Percentiles rank a stretch among this genome's conserved stretches.
These are phyloP conservation scores for Hyaena hyaena DNA, from an alignment of 2,113 vertebrate genomes.

Conservation along the genomic window DNA sequence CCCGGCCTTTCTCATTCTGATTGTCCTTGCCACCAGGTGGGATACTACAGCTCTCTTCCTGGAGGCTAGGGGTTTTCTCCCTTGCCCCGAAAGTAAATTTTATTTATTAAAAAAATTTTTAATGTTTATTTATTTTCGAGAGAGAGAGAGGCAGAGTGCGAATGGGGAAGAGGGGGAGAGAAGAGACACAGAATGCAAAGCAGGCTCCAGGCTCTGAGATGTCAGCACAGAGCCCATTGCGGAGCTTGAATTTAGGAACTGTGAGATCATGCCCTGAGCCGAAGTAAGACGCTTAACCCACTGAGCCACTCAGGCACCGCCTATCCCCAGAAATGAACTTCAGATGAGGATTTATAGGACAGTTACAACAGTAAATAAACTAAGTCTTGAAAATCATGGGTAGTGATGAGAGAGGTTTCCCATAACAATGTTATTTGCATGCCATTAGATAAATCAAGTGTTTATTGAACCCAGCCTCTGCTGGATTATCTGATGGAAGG, in stretches of 20 bases:
- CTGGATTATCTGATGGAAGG: not conserved
- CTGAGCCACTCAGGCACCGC: too few species aligned
- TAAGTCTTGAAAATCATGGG: not conserved
- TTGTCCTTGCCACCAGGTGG: not conserved
- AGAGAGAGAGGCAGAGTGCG: too few species aligned
- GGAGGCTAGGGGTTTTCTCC: not conserved
- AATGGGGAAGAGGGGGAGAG: too few species aligned
- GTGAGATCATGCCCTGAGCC: too few species aligned
- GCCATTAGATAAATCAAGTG: not conserved
- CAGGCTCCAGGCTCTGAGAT: too few species aligned
- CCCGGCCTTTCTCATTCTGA: not conserved
- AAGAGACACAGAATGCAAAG: too few species aligned
- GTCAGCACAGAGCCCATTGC: too few species aligned
- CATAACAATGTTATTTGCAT: not conserved
- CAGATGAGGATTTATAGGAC: not conserved
- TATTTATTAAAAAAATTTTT: too few species aligned
- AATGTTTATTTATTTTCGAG: too few species aligned
- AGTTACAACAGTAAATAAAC: not conserved
- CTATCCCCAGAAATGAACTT: not conserved
- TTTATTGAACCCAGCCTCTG: not conserved
- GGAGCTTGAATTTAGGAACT: too few species aligned
- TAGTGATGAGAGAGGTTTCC: not conserved
- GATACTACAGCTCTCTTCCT: not conserved
- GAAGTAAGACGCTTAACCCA: too few species aligned
- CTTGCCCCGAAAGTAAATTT: not conserved